Conservation (phyloP, 2,113 vertebrate species). For the Ailurus styani region DNA sequence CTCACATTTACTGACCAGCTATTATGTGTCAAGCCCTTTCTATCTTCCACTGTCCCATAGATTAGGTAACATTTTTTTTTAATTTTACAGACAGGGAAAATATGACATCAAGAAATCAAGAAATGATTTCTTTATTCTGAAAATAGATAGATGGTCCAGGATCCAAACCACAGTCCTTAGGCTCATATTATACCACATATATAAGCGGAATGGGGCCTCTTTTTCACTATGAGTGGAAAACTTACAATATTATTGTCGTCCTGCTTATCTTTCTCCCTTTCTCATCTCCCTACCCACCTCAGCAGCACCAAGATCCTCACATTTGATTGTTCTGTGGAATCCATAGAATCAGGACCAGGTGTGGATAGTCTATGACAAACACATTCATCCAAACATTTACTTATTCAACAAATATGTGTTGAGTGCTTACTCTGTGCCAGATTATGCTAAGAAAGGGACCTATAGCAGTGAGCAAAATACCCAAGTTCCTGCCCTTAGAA, state of each 20-base stretch:
- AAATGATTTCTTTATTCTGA: background rate
- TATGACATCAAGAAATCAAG: background rate
- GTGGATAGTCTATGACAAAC: background rate
- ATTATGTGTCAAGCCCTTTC: background rate
- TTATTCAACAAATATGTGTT: background rate
- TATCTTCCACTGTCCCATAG: background rate
- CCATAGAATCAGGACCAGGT: background rate
- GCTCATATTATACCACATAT: background rate
- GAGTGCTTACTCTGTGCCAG: background rate
- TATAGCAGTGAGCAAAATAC: background rate
- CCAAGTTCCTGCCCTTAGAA: background rate
- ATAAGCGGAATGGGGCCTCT: background rate
- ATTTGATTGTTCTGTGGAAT: no score
- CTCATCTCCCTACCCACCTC: background rate
- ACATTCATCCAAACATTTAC: background rate
- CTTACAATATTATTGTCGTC: background rate
- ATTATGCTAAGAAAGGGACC: background rate
- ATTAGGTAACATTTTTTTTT: background rate
- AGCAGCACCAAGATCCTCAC: background rate
- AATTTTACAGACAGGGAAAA: background rate
- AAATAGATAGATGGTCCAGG: background rate
- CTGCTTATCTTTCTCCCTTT: background rate
- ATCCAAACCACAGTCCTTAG: background rate
- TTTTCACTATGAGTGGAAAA: background rate
- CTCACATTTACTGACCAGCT: background rate